Base-by-base conservation (phyloP, 2,797 vertebrate species). In the Psittacula echo region DNA sequence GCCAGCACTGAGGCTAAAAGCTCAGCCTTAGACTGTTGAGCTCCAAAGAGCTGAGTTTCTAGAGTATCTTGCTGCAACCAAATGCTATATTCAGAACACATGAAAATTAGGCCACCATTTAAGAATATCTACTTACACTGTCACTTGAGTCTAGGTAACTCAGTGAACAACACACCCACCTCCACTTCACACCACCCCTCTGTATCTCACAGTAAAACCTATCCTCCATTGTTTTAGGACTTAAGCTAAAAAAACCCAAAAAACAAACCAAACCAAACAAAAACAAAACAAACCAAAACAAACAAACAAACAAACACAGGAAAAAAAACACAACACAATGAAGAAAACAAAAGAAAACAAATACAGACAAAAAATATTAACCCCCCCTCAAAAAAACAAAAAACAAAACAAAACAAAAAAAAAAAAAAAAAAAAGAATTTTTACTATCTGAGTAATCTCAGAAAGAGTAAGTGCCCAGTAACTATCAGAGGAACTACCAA, bases 101-200 rank as follows among this genome's bases (percentile, higher is more conserved):
- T 9, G 11, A 72, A 86, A 53, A 68, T 48, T 24, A 75, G 32
- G 7, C 8, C 8, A 64, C 6, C 6, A 45, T 60, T 71, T 66
- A 77, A 29, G 23, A 58, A 17, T 41, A 53, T 23, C 5, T 87
- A 6, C 12, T 85, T 74, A 83, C 6, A 54, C 3, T 54, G 30
- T 9, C 13, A 64, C 13, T 34, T 48, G 27, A 45, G 14, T 78
- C 72, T 42, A 76, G 21, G 30, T 4, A 75, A 53, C 12, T 73
- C 20, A 45, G 32, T 76, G 45, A 86, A 66, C 9, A 80, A 10
- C 7, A 79, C 61, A 30, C 6, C 7, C 18, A 34, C 6, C 39
- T 7, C 48, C 37, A 5, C 19, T 34, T 42, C 3, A 2, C 8
- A 9, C 13, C 20, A 26, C 16, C 16, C 11, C 7, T 7, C 1